Evolutionary conservation across 2,888 invertebrate genomes (phyloP).

Genomic region (Luperina testacea): DNA sequence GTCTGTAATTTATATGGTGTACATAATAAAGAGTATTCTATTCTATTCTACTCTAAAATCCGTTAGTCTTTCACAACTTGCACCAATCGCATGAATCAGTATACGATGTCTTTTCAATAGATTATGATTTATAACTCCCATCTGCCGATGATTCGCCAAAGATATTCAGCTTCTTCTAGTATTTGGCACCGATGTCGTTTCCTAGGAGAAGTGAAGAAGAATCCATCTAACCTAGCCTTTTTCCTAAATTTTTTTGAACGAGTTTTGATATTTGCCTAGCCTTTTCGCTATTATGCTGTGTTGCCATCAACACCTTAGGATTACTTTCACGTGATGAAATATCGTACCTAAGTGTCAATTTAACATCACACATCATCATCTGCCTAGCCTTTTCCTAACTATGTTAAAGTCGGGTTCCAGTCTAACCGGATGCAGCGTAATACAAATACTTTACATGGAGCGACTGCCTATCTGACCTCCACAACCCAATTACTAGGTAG

Average conservation of each 20-base stretch:
- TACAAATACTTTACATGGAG: too few species aligned
- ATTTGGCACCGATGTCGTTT: conserved; percentile 41
- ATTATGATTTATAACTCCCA: conserved; percentile 70
- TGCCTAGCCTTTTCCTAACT: background rate
- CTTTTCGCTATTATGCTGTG: background rate
- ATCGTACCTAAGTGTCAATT: background rate
- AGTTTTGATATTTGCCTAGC: background rate
- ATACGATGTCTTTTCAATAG: conserved; percentile 67
- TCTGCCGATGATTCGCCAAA: conserved; percentile 62
- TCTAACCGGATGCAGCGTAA: too few species aligned
- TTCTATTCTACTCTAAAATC: too few species aligned
- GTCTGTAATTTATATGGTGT: too few species aligned
- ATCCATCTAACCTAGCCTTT: background rate
- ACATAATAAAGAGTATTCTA: too few species aligned
- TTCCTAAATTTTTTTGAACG: background rate
- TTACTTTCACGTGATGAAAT: background rate
- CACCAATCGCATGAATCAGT: conserved; percentile 64
- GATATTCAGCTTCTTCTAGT: conserved; percentile 57
- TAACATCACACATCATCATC: background rate
- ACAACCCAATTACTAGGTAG: too few species aligned
- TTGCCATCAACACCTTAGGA: background rate
- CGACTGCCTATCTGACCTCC: too few species aligned
- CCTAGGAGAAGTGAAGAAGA: background rate
- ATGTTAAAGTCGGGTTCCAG: too few species aligned
- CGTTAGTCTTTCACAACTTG: conserved; percentile 25